Base-by-base conservation (phyloP, 2,113 vertebrate genomes). In the Mirza zaza region DNA sequence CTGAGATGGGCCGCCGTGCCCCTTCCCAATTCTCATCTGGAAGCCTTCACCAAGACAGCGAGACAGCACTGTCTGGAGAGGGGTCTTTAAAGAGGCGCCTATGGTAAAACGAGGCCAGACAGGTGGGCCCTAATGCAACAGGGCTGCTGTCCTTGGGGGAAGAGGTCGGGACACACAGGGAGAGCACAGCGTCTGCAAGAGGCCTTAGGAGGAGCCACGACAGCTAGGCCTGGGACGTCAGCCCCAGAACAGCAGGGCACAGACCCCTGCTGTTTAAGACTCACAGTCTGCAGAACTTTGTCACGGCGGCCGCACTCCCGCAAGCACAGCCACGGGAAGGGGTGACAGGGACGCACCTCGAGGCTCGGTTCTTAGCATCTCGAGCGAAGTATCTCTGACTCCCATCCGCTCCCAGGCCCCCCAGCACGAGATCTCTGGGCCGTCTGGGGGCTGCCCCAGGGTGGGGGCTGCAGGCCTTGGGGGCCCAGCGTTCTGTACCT, bases 1-100 rank as follows among this genome's bases (percentile, higher is more conserved):
- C 1, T 2, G 4, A 2, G 2, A 1, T 6, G 36, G 42, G 42
- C 36, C 27, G 32, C 17, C 20, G 20, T 1, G 8, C 10, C 39
- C 32, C 39, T 17, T 34, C 25, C 42, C 25, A 45, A 42, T 8
- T 50, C 86, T 23, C 3, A 55, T 10, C 50, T 55, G 8, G 32
- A 63, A 45, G 20, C 10, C 36, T 57, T 7, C 17, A 18, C 59
- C 61, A 15, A 59, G 23, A 27, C 32, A 36, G 65, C 20, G 34
- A 20, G 65, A 21, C 1, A 18, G 13, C 7, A 14, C 8, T 32
- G 14, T n/a, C 50, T 42, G 36, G 55, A 95, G n/a, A 55, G 12
- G 21, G 27, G 48, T 65, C 13, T 57, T 34, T 48, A 67, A 75
- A 27, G 39, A n/a, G 14, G 52, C 15, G 14, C 48, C 10, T 14